Percentiles rank a stretch among this genome's conserved stretches.
Conservation (phyloP, 2,113 vertebrate genomes). For the Heterochromis multidens region DNA sequence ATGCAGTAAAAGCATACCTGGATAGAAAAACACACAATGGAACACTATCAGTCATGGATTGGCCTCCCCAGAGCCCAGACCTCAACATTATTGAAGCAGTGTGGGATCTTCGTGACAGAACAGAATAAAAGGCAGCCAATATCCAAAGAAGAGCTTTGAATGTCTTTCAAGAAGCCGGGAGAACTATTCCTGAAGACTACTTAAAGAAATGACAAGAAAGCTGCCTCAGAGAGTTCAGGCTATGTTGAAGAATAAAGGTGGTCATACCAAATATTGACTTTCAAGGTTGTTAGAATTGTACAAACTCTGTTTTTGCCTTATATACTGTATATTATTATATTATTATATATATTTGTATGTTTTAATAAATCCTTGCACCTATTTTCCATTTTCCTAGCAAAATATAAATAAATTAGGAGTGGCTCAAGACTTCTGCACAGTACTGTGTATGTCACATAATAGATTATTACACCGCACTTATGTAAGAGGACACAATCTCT, state of each 20-base stretch:
- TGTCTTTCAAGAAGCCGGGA: not conserved
- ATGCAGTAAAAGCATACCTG: not conserved
- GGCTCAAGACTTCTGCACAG: not conserved
- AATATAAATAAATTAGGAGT: not conserved
- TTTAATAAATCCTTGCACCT: not conserved
- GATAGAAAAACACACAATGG: not conserved
- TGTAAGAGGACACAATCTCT: not conserved
- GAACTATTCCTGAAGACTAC: not conserved
- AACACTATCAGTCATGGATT: not conserved
- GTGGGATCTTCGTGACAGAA: not conserved
- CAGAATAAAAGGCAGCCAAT: not conserved
- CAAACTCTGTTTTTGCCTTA: not conserved
- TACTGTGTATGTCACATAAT: not conserved
- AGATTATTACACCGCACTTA: not conserved
- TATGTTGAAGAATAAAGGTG: not conserved
- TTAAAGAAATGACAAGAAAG: not conserved
- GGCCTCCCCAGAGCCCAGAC: not conserved
- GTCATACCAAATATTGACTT: not conserved
- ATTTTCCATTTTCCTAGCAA: not conserved
- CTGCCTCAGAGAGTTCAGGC: not conserved
- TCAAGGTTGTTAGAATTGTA: not conserved
- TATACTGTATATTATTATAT: no score
- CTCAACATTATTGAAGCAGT: not conserved
- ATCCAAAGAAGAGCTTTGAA: not conserved
- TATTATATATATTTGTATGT: no score